Evolutionary conservation across 2,113 vertebrate genomes (phyloP).

Genomic region (Melanotaenia duboulayi): DNA sequence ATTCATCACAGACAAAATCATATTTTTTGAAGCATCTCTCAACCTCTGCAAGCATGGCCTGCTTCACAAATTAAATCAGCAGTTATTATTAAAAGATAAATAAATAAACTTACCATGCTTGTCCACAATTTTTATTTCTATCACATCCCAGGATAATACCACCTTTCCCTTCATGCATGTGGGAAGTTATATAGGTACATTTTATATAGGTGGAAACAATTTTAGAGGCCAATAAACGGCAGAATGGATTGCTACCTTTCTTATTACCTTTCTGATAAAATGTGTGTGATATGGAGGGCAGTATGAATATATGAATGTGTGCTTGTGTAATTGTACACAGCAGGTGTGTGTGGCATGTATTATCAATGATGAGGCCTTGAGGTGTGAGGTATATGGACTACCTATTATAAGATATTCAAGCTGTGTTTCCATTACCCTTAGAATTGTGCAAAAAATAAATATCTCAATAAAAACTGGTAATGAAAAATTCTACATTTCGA

Average conservation of each 20-base stretch:
- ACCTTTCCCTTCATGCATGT: slow-evolving; percentile 40
- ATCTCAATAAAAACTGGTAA: no score
- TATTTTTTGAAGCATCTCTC: slow-evolving; percentile 19
- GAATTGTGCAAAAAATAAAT: no score
- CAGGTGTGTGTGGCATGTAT: background rate
- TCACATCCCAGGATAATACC: slow-evolving; percentile 31
- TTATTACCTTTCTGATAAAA: slow-evolving; percentile 24
- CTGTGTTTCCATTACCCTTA: no score
- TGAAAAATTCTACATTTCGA: no score
- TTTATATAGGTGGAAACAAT: slow-evolving; percentile 27
- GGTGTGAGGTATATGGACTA: no score
- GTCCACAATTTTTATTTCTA: slow-evolving; percentile 64
- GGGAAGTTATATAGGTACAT: slow-evolving; percentile 27
- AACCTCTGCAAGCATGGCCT: slow-evolving; percentile 18
- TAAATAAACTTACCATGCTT: slow-evolving; percentile 2
- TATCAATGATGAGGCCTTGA: background rate
- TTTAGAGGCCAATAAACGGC: slow-evolving; percentile 53
- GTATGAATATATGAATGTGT: background rate
- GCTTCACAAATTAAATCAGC: slow-evolving; percentile 63
- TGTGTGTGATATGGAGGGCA: background rate
- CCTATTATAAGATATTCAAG: no score
- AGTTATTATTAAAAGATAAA: slow-evolving; percentile 42
- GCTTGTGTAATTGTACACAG: background rate
- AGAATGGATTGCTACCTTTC: slow-evolving; percentile 39
- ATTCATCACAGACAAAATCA: slow-evolving; percentile 47